A percentile compares a stretch with the other conserved stretches of the same genome.
phyloP scores from a whole-genome alignment of 2,797 vertebrate species.

The Sus cebifrons region DNA sequence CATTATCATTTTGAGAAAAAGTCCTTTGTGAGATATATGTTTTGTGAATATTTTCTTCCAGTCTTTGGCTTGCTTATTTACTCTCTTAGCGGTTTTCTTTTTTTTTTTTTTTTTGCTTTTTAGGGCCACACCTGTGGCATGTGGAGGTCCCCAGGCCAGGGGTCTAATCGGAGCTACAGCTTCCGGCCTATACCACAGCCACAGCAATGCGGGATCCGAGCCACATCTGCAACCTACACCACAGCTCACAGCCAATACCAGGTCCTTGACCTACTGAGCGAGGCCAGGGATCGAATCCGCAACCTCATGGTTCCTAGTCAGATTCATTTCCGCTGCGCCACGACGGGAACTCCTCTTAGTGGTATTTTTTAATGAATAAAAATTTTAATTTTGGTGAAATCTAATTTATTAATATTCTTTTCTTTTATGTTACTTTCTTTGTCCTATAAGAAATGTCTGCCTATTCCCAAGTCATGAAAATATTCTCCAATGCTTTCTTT shows the following conservation, averaged over 20 bases:
- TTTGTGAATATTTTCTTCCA: not conserved
- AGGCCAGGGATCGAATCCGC: too few relatives aligned
- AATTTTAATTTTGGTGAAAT: constrained; percentile 45
- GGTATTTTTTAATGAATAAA: not conserved
- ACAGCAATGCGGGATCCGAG: too few relatives aligned
- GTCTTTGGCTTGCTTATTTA: not conserved
- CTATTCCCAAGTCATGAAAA: not conserved
- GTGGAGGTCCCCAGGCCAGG: too few relatives aligned
- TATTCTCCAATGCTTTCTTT: not conserved
- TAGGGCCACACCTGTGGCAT: too few relatives aligned
- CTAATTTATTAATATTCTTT: not conserved
- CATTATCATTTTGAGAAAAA: not conserved
- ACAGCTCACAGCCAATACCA: too few relatives aligned
- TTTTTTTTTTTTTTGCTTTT: too few relatives aligned
- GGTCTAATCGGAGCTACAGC: too few relatives aligned
- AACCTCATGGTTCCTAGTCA: too few relatives aligned
- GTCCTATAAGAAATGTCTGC: not conserved
- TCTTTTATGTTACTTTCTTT: constrained; percentile 36
- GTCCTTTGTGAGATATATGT: not conserved
- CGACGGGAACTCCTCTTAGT: not conserved
- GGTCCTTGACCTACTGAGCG: too few relatives aligned
- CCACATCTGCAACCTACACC: too few relatives aligned
- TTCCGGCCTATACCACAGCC: too few relatives aligned
- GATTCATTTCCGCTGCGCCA: too few relatives aligned
- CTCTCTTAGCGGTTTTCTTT: not conserved